Base-by-base conservation (phyloP, 2,113 vertebrate species). In the Phycodurus eques region DNA sequence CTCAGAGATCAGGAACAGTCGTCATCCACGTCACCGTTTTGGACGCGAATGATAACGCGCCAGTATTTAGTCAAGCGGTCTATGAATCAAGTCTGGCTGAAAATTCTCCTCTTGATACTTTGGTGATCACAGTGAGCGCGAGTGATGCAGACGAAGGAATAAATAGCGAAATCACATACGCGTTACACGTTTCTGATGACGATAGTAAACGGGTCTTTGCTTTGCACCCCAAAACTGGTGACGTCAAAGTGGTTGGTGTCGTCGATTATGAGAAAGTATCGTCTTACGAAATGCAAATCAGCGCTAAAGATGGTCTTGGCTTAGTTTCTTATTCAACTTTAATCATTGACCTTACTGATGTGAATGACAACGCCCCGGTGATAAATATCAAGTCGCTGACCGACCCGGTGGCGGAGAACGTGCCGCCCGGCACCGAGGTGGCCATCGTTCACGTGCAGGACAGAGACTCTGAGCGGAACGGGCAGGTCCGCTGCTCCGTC, bases 321-420 rank as follows among this genome's bases (percentile, higher is more conserved):
- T 79, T 92, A 1, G 80, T 82, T 0, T 90, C 91, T 5, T 85
- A 90, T 72, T 82, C 90, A 0, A 91, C 90, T 33, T 88, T 91
- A 0, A 68, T 92, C 0, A 75, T 94, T 69, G 71, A 75, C 31
- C 12, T 93, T 0, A 83, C 84, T 70, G 94, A 95, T 73, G 75
- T 93, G 3, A 95, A 95, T 77, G 94, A 95, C 47, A 94, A 94
- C 67, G 78, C 80, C 0, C 94, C 94, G 11, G 77, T 92, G 2
- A 59, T 95, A 3, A 77, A 64, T 13, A 8, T 94, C 12, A 93
- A 92, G 13, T 94, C 93, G 0, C 47, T 27, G 27, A 27, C 27
- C 27, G 27, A 27, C 1, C 1, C 27, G 27, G 27, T 27, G 27
- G 27, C 27, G 27, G 27, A 27, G 27, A 27, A 27, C 27, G 27